Conservation (phyloP, 2,888 invertebrate genomes). For the Yponomeuta sedellus region DNA sequence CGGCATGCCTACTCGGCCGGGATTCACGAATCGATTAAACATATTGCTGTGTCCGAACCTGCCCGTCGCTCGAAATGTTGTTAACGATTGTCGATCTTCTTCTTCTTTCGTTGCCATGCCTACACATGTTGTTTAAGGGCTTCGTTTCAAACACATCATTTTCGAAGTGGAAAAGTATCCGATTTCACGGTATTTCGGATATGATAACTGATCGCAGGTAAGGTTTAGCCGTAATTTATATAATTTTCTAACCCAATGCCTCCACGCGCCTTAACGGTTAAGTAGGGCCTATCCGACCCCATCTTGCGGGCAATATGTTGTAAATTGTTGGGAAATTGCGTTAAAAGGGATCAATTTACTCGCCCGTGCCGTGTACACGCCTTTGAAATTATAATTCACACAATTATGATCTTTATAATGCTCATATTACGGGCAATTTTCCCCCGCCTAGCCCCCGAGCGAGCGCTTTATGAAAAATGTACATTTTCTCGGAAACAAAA, state of each 20-base stretch:
- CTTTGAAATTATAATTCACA: slow-evolving; percentile 35
- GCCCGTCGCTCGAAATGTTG: neutral
- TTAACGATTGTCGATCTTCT: neutral
- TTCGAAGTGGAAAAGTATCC: neutral
- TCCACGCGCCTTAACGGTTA: slow-evolving; percentile 5
- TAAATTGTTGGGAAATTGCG: slow-evolving; percentile 42
- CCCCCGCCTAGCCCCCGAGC: slow-evolving; percentile 35
- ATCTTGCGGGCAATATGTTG: slow-evolving; percentile 32
- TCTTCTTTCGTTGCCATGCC: neutral
- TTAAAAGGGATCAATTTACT: slow-evolving; percentile 49
- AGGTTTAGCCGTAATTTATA: neutral
- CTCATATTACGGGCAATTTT: slow-evolving; percentile 53
- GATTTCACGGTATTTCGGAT: slow-evolving; percentile 2
- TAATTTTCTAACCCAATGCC: neutral
- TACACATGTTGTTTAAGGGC: neutral
- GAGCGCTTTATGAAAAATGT: slow-evolving; percentile 37
- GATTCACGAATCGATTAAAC: neutral
- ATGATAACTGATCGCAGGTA: slow-evolving; percentile 4
- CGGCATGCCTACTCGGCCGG: neutral
- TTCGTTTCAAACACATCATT: neutral
- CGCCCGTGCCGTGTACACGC: slow-evolving; percentile 28
- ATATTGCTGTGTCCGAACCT: neutral
- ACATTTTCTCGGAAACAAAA: slow-evolving; percentile 63
- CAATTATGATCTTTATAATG: slow-evolving; percentile 47
- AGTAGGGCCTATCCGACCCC: slow-evolving; percentile 27